Evolutionary conservation across 1,140 invertebrate genomes (phyloP), one percentile per base, ranked within the genome.

Genomic region (Drosophila kikkawai): DNA sequence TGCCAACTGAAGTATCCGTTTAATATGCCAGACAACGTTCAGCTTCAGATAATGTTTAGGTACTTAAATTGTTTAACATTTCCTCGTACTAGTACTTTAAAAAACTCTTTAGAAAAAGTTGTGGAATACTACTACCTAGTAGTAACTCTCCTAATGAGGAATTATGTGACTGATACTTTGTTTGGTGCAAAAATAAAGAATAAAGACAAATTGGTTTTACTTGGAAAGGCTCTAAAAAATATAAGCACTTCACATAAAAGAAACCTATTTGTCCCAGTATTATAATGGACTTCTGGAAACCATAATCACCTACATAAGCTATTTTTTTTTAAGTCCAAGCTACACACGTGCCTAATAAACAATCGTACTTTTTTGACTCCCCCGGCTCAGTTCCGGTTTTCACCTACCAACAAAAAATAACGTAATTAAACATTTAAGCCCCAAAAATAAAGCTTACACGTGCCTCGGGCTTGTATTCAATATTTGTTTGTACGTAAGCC

Each of bases 391-490:
- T 77, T 77, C 74, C 63, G 74, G 74, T 68, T 68, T 77, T 58
- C 74, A 48, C 39, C 48, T 39, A 26, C 19, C 22, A 53, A 53
- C n/a, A 55, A 39, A 47, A 58, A 37, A 64, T 34, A 41, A 11
- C 26, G 2, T 60, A 56, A 68, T 77, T 77, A 68, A 50, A 36
- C 48, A 68, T 79, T 68, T 65, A 82, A 66, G 22, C 29, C 66
- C 67, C 67, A 11, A 59, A 59, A 71, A 45, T 60, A n/a, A 50
- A 47, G 60, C 44, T 88, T 75, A 88, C 80, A 88, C 84, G 80
- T 84, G 84, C 65, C 82, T 32, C 57, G 45, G 45, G 51, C 19
- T 19, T 22, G 26, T 42, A 58, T 57, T 47, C n/a, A 66, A 66
- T 32, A 51, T 17, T 51, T 17, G 9, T 57, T 41, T n/a, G 37